phyloP scores from a whole-genome alignment of 2,113 vertebrate species.

The Malurus cyaneus region DNA sequence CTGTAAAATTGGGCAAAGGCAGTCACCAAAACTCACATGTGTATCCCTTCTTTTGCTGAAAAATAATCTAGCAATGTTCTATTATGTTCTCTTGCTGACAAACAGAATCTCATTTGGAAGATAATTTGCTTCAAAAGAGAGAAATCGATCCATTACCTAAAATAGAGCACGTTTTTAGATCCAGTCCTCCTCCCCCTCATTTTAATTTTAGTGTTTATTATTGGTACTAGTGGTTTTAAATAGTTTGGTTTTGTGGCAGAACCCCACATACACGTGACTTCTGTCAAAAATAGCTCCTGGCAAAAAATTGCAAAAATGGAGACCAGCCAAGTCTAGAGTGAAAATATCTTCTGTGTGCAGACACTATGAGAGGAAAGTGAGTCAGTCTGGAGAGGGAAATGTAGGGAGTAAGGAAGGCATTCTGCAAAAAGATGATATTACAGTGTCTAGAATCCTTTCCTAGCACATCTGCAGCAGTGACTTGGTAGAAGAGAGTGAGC shows the following conservation, averaged over 20 bases:
- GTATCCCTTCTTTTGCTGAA: not conserved
- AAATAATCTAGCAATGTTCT: not conserved
- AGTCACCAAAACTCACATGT: not conserved
- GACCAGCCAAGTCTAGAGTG: not conserved
- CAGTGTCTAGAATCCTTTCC: not conserved
- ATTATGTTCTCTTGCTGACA: not conserved
- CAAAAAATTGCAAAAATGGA: not conserved
- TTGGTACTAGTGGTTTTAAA: conserved; percentile 15
- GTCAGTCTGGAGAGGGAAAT: not conserved
- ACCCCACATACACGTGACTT: not conserved
- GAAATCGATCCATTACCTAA: not conserved
- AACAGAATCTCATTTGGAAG: not conserved
- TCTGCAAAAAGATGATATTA: not conserved
- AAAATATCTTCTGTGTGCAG: conserved; percentile 1
- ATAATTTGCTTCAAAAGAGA: conserved; percentile 5
- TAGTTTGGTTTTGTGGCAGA: conserved; percentile 20
- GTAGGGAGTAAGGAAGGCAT: not conserved
- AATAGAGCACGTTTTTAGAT: not conserved
- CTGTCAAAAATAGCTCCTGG: not conserved
- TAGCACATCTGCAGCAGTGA: not conserved
- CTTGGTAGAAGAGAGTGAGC: not conserved
- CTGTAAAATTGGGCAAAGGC: not conserved
- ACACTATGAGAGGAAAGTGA: not conserved
- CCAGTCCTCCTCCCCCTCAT: not conserved
- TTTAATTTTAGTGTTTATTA: conserved; percentile 15